A percentile compares a stretch with the other conserved stretches of the same genome.
Conservation (phyloP, 2,888 invertebrate genomes). For the Scaptomyza flava region DNA sequence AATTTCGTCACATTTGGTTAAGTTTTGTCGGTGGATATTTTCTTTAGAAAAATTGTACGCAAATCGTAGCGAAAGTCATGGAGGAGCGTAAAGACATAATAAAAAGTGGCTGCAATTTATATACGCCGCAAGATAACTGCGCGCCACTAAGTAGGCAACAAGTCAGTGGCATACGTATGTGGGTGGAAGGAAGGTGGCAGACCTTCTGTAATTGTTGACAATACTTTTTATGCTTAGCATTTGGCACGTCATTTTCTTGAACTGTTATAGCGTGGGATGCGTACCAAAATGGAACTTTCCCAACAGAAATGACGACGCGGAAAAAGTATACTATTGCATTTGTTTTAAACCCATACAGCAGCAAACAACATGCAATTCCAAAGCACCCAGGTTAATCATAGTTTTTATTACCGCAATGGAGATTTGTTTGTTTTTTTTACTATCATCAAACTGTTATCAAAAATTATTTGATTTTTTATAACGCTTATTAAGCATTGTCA, state of each 20-base stretch:
- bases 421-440: background rate
- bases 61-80: slow-evolving; percentile 23
- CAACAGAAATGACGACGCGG: slow-evolving; percentile 27
- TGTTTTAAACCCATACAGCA: background rate
- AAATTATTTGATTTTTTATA: slow-evolving; percentile 22
- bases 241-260: slow-evolving; percentile 51
- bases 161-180: slow-evolving; percentile 18
- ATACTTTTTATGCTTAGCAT: slow-evolving; percentile 12
- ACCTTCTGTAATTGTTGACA: slow-evolving; percentile 50
- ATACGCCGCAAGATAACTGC: slow-evolving; percentile 52
- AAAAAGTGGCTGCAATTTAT: slow-evolving; percentile 60
- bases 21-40: slow-evolving; percentile 48
- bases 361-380: too few relatives aligned
- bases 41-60: slow-evolving; percentile 45
- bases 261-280: slow-evolving; percentile 42
- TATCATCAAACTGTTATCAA: slow-evolving; percentile 14
- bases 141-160: slow-evolving; percentile 56
- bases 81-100: slow-evolving; percentile 4
- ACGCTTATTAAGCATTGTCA: slow-evolving; percentile 11
- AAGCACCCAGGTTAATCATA: too few relatives aligned
- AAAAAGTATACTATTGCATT: slow-evolving; percentile 28
- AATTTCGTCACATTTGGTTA: slow-evolving; percentile 65
- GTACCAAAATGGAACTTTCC: too few relatives aligned
- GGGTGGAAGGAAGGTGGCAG: background rate
- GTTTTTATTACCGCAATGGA: background rate